Conservation (phyloP, 2,113 vertebrate species). For the Lepus europaeus region DNA sequence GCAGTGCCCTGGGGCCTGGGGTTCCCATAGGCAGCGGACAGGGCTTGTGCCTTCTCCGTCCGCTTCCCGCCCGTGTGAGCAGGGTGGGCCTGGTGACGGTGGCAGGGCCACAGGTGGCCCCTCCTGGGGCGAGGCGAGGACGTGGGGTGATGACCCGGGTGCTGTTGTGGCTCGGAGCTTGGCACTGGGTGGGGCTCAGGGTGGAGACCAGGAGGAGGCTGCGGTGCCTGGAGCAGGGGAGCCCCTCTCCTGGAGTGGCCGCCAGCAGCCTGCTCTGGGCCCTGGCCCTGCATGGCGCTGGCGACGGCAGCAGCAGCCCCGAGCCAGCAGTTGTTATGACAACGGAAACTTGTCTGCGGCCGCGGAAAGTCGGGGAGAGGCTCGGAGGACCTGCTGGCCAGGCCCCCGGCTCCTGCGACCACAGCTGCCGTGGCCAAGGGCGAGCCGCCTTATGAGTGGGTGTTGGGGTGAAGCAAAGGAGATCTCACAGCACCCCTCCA, state of each 20-base stretch:
- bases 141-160: too few relatives aligned
- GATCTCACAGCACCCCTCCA: too few relatives aligned
- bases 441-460: accelerated
- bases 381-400: background rate
- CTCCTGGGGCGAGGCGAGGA: too few relatives aligned
- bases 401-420: background rate
- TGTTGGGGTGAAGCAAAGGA: background rate
- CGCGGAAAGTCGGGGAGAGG: constrained; percentile 16
- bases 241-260: background rate
- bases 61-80: background rate
- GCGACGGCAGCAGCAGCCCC: constrained; percentile 42
- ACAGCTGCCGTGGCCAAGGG: background rate
- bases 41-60: too few relatives aligned
- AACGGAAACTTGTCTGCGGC: constrained; percentile 83
- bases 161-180: accelerated
- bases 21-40: background rate
- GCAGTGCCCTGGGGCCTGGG: background rate
- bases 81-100: too few relatives aligned
- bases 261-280: constrained; percentile 60
- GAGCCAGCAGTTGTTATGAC: constrained; percentile 87
- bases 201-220: background rate
- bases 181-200: background rate
- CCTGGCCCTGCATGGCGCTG: background rate
- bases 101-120: background rate
- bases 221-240: background rate